phyloP scores from a whole-genome alignment of 92 coral and sea anemone species.

The Anthopleura xanthogrammica region DNA sequence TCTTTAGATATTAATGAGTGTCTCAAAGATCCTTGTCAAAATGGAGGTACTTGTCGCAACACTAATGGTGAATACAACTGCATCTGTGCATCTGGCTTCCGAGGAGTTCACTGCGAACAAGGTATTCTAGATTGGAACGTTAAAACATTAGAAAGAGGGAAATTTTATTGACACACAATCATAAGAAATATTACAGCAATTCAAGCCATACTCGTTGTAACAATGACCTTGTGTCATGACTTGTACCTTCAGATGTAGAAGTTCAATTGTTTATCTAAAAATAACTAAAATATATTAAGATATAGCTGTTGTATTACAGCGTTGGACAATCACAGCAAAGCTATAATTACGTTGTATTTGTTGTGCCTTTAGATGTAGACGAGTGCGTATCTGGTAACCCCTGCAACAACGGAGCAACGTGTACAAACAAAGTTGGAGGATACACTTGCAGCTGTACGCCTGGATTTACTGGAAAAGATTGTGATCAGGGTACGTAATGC shows the following conservation, averaged over 20 bases:
- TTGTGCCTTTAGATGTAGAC: conserved; percentile 7
- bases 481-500: conserved; percentile 34
- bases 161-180: too few relatives aligned
- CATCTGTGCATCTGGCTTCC: conserved; percentile 6
- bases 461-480: conserved; percentile 25
- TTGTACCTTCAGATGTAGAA: too few relatives aligned
- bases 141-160: too few relatives aligned
- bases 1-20: not conserved
- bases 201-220: too few relatives aligned
- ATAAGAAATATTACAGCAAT: too few relatives aligned
- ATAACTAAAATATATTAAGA: too few relatives aligned
- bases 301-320: too few relatives aligned
- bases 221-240: too few relatives aligned
- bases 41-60: conserved; percentile 8
- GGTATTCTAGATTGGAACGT: not conserved
- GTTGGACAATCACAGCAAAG: too few relatives aligned
- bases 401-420: conserved; percentile 29
- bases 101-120: not conserved
- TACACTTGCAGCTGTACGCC: conserved; percentile 34
- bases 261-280: too few relatives aligned
- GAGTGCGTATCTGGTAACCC: conserved; percentile 23
- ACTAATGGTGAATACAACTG: conserved; percentile 19
- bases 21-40: conserved; percentile 15
- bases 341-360: too few relatives aligned
- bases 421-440: conserved; percentile 42